Evolutionary conservation across 2,113 vertebrate genomes (phyloP).

Genomic region (Himantopus leucocephalus): DNA sequence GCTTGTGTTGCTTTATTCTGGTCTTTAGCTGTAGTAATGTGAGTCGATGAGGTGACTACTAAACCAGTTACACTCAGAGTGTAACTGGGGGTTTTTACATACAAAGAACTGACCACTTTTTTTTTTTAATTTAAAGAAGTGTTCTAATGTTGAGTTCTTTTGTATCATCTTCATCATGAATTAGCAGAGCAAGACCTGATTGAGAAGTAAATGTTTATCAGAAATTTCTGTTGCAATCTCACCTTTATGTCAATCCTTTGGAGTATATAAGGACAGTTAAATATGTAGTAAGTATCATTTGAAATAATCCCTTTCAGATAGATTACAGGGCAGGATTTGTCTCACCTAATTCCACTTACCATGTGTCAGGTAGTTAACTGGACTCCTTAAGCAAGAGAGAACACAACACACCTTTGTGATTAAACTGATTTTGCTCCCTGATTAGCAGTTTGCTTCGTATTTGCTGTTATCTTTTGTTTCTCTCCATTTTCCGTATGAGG

Average conservation of each 20-base stretch:
- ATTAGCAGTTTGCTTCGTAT: not conserved
- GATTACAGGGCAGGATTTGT: not conserved
- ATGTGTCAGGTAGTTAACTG: not conserved
- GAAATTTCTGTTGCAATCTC: not conserved
- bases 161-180: not conserved
- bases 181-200: not conserved
- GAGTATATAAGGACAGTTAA: not conserved
- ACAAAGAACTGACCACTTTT: not conserved
- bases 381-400: not conserved
- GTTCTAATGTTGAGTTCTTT: not conserved
- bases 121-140: not conserved
- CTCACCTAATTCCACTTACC: not conserved
- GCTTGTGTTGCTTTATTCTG: not conserved
- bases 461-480: not conserved
- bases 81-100: not conserved
- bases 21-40: not conserved
- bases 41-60: not conserved
- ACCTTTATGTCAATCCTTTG: not conserved
- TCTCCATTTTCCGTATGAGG: rapidly evolving
- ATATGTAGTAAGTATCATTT: not conserved
- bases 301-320: not conserved
- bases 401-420: not conserved
- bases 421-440: not conserved
- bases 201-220: not conserved
- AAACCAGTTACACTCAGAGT: not conserved